Evolutionary conservation across 2,888 invertebrate species (phyloP), one percentile per base, ranked within the genome.

Genomic region (Linhomoeus sp.): DNA sequence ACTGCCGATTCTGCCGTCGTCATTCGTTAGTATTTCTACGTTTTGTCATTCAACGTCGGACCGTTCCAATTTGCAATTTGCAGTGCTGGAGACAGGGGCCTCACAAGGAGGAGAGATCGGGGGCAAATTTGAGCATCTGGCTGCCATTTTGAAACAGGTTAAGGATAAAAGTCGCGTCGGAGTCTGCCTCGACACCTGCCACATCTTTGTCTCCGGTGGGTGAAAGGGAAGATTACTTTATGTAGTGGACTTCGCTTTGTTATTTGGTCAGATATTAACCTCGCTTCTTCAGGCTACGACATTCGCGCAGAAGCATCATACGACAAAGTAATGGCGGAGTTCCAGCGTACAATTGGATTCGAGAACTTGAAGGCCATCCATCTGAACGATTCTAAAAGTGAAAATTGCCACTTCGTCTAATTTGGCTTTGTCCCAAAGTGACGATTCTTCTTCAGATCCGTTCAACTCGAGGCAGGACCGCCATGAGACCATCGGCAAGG

Each of bases 361-460:
- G 50, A 66, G 35, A 69, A 67, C 50, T 58, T 72, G 38, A 68
- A 67, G 49, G 72, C 67, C 2, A 45, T 71, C 20, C 72, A 72
- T 55, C 52, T 72, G 17, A 72, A 72, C 58, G 72, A 72, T 55
- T 70, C 70, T 2, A 67, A 66, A 58, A 68, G 70, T 43, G 12
- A 9, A 33, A 14, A 33, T 12, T 12, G 9, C 12, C 15, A 33
- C 15, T 12, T 12, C 9, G 15, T 33, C 15, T 12, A 33, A 33
- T 9, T 12, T 33, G 9, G 35, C 5, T 38, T 38, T 38, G 5
- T 38, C n/a, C 38, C 9, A 33, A 33, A 33, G 45, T 48, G 41
- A 33, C 33, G 33, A 15, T 33, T 15, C 33, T 51, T 43, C 51
- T 56, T 15, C 51, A 69, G 70, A 67, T 20, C 57, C 57, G 29